These are phyloP conservation scores for Zonotrichia albicollis DNA, from an alignment of 2,797 vertebrate genomes.

Conservation along the genomic window DNA sequence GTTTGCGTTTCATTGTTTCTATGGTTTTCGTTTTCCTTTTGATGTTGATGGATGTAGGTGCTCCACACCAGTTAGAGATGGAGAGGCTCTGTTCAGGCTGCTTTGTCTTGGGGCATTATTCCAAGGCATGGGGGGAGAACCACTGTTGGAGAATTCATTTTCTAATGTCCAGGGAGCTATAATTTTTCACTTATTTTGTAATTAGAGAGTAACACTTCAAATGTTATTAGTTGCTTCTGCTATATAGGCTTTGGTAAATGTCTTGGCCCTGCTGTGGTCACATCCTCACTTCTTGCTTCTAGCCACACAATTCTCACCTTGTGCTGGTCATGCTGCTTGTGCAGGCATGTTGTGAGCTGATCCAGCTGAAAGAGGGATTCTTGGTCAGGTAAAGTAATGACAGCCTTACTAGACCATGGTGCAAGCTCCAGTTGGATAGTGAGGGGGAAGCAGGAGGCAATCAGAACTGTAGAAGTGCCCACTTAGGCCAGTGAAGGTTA, in stretches of 20 bases:
- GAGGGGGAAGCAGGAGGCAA: neutral
- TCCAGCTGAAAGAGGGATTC: neutral
- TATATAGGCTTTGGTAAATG: neutral
- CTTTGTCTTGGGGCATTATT: neutral
- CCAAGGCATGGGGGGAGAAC: neutral
- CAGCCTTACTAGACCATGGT: neutral
- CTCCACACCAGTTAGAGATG: neutral
- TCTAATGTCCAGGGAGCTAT: neutral
- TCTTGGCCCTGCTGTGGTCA: neutral
- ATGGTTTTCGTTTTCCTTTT: neutral
- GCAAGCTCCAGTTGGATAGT: neutral
- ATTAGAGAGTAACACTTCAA: neutral
- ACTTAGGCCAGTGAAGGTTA: neutral
- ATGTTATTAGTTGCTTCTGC: neutral
- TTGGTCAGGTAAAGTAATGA: neutral
- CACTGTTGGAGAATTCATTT: neutral
- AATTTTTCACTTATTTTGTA: neutral
- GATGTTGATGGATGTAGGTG: neutral
- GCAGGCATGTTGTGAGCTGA: neutral
- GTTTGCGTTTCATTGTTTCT: slow-evolving; percentile 39
- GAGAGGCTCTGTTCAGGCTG: neutral
- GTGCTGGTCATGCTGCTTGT: neutral
- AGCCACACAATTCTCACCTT: neutral
- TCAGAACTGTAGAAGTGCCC: neutral
- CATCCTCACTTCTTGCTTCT: slow-evolving; percentile 3